phyloP scores from a whole-genome alignment of 2,888 invertebrate species.

The Petrolisthes manimaculis region DNA sequence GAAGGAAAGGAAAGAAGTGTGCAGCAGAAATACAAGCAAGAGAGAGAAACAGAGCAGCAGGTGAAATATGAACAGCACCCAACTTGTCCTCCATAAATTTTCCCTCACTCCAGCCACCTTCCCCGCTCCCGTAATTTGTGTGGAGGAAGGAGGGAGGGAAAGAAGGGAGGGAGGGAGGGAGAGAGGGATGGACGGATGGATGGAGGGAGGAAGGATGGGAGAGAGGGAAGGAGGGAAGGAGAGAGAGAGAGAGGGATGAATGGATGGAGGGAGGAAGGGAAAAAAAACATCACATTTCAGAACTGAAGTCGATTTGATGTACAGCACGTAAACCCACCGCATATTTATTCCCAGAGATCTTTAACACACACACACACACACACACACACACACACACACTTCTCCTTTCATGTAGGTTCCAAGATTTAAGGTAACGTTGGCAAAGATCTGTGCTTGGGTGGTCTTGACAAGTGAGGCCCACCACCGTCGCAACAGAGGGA shows the following conservation, averaged over 20 bases:
- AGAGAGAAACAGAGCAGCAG: conserved; percentile 19
- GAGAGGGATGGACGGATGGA: neutral
- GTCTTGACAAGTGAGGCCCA: no score
- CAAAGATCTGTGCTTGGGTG: no score
- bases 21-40: conserved; percentile 15
- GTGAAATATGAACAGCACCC: conserved; percentile 34
- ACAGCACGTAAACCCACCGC: neutral
- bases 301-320: neutral
- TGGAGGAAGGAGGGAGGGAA: neutral
- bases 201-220: neutral
- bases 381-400: neutral
- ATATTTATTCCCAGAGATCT: neutral
- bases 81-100: conserved; percentile 34
- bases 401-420: neutral
- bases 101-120: conserved; percentile 36
- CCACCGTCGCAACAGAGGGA: no score
- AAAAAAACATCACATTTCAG: neutral
- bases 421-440: no score
- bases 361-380: neutral
- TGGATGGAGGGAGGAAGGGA: neutral
- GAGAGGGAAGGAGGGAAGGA: neutral
- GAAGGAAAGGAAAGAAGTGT: neutral
- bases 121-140: conserved; percentile 31
- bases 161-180: neutral
- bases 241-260: neutral